Percentiles rank a stretch among this genome's conserved stretches.
Evolutionary conservation across 2,113 vertebrate genomes (phyloP).

Genomic region (Chauna torquata): DNA sequence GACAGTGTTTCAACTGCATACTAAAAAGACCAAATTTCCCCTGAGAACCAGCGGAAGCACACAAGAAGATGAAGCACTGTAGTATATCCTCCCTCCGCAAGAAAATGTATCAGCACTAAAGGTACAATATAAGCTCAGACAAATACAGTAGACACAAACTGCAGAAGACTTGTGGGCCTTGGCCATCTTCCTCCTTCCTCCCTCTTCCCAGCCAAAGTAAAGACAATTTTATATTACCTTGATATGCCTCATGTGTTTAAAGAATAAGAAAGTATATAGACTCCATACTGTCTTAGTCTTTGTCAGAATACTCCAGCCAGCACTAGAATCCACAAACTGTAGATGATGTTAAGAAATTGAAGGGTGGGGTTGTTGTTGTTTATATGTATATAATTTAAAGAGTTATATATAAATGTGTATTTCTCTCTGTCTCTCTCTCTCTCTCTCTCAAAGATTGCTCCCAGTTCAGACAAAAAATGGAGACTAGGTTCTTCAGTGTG

Average conservation of each 20-base stretch:
- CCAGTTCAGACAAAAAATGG: background rate
- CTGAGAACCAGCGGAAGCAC: background rate
- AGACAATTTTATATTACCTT: background rate
- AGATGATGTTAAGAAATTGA: background rate
- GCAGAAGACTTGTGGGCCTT: background rate
- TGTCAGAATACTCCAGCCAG: background rate
- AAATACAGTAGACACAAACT: background rate
- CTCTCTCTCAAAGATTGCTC: background rate
- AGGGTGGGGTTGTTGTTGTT: background rate
- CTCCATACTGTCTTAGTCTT: background rate
- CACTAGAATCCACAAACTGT: background rate
- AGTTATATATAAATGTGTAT: no score
- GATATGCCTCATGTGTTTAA: background rate
- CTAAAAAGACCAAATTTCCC: conserved; percentile 1
- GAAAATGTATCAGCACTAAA: background rate
- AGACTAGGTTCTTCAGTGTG: background rate
- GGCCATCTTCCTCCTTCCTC: background rate
- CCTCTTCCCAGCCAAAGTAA: background rate
- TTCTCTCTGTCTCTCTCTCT: no score
- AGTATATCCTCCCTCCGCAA: background rate
- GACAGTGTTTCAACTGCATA: conserved; percentile 41
- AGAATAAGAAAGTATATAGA: background rate
- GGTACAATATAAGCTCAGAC: background rate
- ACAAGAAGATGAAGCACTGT: background rate
- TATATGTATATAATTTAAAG: no score